Conservation (phyloP, 2,113 vertebrate species). For the Tringa solitaria region DNA sequence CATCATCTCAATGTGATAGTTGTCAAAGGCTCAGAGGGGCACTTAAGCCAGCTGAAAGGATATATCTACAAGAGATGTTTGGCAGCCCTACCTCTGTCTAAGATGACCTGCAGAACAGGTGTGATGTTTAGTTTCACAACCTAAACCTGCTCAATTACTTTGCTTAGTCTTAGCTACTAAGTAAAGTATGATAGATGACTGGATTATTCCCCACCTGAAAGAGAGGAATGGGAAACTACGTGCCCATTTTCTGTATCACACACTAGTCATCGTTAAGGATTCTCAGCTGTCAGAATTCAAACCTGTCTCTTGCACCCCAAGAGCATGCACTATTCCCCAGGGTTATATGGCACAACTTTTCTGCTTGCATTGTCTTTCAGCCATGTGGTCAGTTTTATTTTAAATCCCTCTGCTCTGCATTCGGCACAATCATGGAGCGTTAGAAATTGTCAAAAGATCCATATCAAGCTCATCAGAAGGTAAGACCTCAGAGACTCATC, state of each 20-base stretch:
- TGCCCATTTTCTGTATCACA: neutral
- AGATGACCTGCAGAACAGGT: neutral
- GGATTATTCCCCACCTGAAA: neutral
- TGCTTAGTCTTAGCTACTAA: neutral
- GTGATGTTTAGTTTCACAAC: neutral
- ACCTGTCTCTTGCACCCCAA: neutral
- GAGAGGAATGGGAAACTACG: neutral
- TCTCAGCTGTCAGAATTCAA: neutral
- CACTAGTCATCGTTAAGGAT: neutral
- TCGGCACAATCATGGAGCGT: neutral
- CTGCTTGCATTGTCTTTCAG: neutral
- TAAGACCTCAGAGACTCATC: neutral
- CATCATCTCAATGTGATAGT: neutral
- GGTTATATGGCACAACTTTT: neutral
- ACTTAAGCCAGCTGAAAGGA: neutral
- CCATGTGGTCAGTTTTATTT: neutral
- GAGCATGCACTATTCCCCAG: neutral
- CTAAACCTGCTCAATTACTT: neutral
- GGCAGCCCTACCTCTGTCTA: neutral
- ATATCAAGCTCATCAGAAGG: neutral
- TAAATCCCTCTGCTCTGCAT: neutral
- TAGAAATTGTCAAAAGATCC: neutral
- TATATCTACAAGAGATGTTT: neutral
- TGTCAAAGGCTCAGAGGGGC: rapidly evolving
- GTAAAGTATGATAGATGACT: neutral